These are phyloP conservation scores for Tachuris rubrigastra DNA, from an alignment of 2,113 vertebrate species.

Conservation along the genomic window DNA sequence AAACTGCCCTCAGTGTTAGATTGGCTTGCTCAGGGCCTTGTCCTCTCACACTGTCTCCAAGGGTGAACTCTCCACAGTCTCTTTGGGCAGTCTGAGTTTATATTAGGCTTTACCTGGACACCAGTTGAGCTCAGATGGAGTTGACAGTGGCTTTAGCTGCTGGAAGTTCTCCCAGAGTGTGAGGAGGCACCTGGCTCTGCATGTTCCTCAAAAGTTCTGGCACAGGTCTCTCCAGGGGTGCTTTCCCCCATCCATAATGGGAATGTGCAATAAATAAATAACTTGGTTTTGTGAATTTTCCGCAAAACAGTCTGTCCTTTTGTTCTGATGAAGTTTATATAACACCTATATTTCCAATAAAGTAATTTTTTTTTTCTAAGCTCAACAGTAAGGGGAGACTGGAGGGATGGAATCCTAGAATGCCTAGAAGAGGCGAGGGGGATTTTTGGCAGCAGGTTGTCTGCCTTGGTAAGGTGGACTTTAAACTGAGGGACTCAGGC, in stretches of 20 bases:
- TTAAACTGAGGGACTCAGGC: neutral
- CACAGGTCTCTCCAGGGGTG: neutral
- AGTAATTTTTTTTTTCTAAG: neutral
- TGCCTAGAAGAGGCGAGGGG: neutral
- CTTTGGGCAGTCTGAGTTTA: neutral
- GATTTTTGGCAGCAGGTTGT: neutral
- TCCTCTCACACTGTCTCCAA: neutral
- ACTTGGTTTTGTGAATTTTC: neutral
- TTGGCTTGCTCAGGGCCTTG: neutral
- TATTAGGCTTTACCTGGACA: neutral
- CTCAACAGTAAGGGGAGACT: neutral
- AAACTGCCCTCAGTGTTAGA: neutral
- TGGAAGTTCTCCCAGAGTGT: neutral
- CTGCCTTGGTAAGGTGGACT: neutral
- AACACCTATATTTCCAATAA: neutral
- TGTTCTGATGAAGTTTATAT: neutral
- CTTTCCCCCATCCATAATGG: rapidly evolving
- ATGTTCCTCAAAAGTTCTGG: neutral
- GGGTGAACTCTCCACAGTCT: neutral
- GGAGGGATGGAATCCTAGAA: neutral
- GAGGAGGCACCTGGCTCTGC: neutral
- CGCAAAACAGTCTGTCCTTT: neutral
- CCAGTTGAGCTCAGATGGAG: neutral
- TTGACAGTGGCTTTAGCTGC: neutral
- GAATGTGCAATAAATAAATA: neutral